Percentiles rank a stretch among this genome's conserved stretches.
These are phyloP conservation scores for Plestiodon gilberti DNA, from an alignment of 2,113 vertebrate genomes.

Conservation along the genomic window DNA sequence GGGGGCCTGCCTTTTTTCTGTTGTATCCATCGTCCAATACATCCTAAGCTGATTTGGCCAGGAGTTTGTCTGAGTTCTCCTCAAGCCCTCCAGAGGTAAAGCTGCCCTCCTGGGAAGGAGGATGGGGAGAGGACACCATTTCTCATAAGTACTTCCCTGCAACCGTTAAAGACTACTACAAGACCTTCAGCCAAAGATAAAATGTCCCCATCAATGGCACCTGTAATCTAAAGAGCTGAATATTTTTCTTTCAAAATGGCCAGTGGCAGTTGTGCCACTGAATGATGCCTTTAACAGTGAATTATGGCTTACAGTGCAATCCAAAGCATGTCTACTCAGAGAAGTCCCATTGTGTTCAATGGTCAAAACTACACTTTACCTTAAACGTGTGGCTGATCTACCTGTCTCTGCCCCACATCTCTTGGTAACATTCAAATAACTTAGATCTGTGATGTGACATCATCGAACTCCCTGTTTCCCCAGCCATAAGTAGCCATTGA, in stretches of 20 bases:
- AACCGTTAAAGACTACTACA: background rate
- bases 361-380: background rate
- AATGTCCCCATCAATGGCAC: background rate
- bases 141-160: background rate
- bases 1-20: no score
- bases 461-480: background rate
- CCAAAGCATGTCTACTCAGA: no score
- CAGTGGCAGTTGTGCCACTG: background rate
- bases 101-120: no score
- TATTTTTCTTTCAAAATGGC: background rate
- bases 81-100: no score
- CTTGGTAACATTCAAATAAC: background rate
- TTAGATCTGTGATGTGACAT: background rate
- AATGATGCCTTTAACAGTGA: no score
- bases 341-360: no score
- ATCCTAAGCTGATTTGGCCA: no score
- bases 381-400: background rate
- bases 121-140: no score
- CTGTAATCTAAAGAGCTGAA: background rate
- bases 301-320: no score
- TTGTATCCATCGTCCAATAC: no score
- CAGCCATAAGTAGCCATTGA: no score
- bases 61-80: no score
- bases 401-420: background rate
- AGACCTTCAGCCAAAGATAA: background rate